Base-by-base conservation (phyloP, 2,113 vertebrate species). In the Stigmatopora argus region DNA sequence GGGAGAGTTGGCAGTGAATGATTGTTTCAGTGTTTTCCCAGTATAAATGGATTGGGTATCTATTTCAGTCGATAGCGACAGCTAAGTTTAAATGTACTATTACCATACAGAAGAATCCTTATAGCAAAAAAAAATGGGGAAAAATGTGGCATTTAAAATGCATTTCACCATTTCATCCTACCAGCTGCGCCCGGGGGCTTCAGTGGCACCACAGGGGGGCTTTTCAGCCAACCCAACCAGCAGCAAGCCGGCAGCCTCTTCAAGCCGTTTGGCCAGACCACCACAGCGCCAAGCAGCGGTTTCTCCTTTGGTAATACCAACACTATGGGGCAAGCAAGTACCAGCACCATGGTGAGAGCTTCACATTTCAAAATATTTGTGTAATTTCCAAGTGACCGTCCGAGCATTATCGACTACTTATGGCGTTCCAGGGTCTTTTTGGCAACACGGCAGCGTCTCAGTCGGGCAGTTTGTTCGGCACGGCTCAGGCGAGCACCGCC, bases 241-340 rank as follows among this genome's bases (percentile, higher is more conserved):
- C 90, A 72, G 65, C 89, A 45, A 81, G 85, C 19, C 3, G 81
- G 80, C 0, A 96, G 93, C 53, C 90, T 98, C 7, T 98, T 92
- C 86, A 98, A 99, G 69, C 94, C 97, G 0, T 99, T 98, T 1
- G 94, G 93, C 0, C 90, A 92, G 31, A 67, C 94, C 47, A 94
- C 94, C 10, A 96, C 96, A 0, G 87, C 96, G 0, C 96, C 83
- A 65, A 97, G 91, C 83, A 89, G 93, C 0, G 91, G 93, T 56
- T 98, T 98, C 76, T 93, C 93, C 1, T 98, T 98, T 13, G 94
- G 92, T 3, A 94, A 89, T 72, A 92, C 92, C 64, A 94, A 86
- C 76, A 93, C 94, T 0, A 86, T 94, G 49, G 94, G 94, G 2
- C 95, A 94, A 79, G 89, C 95, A 0, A 96, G 93, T 84, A 94